These are phyloP conservation scores for Chrysochloris asiatica DNA, from an alignment of 2,113 vertebrate genomes.

Conservation along the genomic window DNA sequence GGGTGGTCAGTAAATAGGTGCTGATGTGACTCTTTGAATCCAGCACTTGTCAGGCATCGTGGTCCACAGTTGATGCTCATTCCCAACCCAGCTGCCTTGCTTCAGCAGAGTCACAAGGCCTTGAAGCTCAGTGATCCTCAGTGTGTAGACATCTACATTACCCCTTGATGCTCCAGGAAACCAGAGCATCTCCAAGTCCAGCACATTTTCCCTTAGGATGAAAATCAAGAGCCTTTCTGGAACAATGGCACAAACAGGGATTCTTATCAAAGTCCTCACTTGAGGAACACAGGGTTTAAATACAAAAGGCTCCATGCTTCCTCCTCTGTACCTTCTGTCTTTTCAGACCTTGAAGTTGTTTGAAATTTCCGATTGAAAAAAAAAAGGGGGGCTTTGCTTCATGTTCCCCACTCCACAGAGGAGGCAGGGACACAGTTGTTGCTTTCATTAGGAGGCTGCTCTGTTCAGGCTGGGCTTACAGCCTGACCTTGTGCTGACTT, in stretches of 20 bases:
- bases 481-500: constrained; percentile 44
- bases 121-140: not conserved
- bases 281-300: not conserved
- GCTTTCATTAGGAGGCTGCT: constrained; percentile 16
- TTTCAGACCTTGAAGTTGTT: not conserved
- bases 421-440: not conserved
- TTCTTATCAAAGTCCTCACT: not conserved
- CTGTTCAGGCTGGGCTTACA: not conserved
- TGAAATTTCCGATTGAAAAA: constrained; percentile 14
- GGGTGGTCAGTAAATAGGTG: not conserved
- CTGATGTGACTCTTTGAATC: not conserved
- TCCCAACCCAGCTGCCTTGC: not conserved
- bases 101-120: not conserved
- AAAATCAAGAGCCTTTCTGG: not conserved
- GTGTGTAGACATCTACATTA: not conserved
- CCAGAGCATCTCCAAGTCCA: constrained; percentile 5
- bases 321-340: not conserved
- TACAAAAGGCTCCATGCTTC: not conserved
- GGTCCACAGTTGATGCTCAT: not conserved
- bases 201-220: not conserved
- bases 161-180: constrained; percentile 25
- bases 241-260: not conserved
- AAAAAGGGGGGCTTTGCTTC: not conserved
- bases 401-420: not conserved
- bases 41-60: no score